phyloP scores from a whole-genome alignment of 2,113 vertebrate species.

The Potamarius usumacintae region DNA sequence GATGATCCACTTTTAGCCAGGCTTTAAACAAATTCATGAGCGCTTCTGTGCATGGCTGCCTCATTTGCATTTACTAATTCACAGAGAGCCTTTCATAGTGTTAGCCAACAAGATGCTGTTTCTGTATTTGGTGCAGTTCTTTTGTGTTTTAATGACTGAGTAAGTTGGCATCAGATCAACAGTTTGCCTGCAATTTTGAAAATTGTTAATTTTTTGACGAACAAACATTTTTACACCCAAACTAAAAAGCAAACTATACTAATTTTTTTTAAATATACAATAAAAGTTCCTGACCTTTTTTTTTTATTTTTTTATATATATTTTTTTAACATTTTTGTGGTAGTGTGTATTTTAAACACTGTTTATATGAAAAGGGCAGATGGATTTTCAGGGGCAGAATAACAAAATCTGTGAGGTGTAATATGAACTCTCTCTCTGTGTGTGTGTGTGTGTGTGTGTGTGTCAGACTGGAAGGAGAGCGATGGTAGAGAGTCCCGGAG shows the following conservation, averaged over 20 bases:
- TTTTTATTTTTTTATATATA: neutral
- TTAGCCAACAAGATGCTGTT: neutral
- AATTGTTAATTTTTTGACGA: neutral
- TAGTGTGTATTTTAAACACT: slow-evolving; percentile 7
- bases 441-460: slow-evolving; percentile 43
- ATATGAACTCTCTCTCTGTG: slow-evolving; percentile 25
- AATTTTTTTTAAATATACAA: neutral
- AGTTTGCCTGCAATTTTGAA: neutral
- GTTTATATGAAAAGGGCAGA: slow-evolving; percentile 13
- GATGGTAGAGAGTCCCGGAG: slow-evolving; percentile 82
- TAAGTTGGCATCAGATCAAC: neutral
- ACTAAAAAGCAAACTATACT: neutral
- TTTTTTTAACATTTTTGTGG: neutral
- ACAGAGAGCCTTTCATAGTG: slow-evolving; percentile 8
- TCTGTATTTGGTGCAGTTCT: neutral
- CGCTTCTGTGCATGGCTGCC: neutral
- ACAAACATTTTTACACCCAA: neutral
- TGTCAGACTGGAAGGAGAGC: slow-evolving; percentile 90
- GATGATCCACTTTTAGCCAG: slow-evolving; percentile 4
- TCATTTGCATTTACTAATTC: neutral
- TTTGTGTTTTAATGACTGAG: slow-evolving; percentile 1
- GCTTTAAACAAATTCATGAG: neutral
- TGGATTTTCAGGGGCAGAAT: slow-evolving; percentile 27
- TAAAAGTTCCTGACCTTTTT: neutral
- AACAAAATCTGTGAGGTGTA: slow-evolving; percentile 32